Conservation (phyloP, 2,888 invertebrate genomes). For the Drosophila mettleri region DNA sequence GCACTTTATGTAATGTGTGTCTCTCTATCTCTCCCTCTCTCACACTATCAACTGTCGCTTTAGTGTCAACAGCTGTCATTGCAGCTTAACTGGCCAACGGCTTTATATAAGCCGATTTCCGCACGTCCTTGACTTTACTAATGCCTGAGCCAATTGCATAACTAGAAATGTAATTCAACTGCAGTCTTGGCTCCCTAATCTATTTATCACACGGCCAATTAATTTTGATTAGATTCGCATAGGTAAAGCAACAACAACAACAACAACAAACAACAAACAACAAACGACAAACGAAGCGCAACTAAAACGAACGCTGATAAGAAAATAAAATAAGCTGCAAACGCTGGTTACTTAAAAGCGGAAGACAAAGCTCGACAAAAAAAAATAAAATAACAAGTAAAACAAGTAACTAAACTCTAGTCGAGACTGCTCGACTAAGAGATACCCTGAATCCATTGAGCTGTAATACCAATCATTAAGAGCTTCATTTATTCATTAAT, state of each 20-base stretch:
- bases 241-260: conserved; percentile 10
- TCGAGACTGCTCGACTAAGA: background rate
- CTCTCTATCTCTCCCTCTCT: conserved; percentile 31
- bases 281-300: conserved; percentile 61
- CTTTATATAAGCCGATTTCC: conserved; percentile 59
- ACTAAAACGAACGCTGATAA: conserved; percentile 55
- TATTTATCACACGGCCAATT: conserved; percentile 75
- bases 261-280: conserved; percentile 41
- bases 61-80: conserved; percentile 43
- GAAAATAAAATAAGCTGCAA: conserved; percentile 46
- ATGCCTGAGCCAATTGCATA: conserved; percentile 43
- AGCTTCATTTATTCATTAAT: too few species aligned
- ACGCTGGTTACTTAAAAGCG: conserved; percentile 59
- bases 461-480: too few species aligned
- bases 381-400: conserved; percentile 27
- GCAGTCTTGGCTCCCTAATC: conserved; percentile 49
- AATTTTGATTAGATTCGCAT: conserved; percentile 70
- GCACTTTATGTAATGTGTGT: conserved; percentile 3
- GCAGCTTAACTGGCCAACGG: conserved; percentile 34
- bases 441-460: too few species aligned
- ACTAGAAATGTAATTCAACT: conserved; percentile 58
- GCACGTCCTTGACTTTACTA: conserved; percentile 68
- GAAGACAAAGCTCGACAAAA: conserved; percentile 51
- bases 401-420: background rate
- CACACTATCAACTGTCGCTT: conserved; percentile 40